Conservation (phyloP, 2,888 invertebrate genomes). For the Kryphioiulus occultus region DNA sequence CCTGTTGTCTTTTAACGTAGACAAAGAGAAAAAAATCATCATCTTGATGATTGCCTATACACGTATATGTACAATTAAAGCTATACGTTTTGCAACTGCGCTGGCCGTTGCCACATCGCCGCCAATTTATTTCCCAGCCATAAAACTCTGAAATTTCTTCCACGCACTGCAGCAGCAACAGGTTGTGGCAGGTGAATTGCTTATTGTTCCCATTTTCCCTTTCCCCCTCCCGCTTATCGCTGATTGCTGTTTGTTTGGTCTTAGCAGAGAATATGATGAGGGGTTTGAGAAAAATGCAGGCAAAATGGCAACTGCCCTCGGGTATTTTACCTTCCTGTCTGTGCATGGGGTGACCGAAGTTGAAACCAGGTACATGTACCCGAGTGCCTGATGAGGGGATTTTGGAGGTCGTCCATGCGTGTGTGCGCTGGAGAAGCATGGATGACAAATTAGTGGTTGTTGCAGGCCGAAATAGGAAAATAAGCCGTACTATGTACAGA, state of each 20-base stretch:
- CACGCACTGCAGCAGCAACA: background rate
- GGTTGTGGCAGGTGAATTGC: conserved; percentile 47
- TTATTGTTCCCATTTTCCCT: conserved; percentile 32
- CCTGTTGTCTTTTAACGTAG: background rate
- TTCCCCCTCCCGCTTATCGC: background rate
- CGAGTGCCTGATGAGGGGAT: conserved; percentile 6
- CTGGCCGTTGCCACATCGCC: background rate
- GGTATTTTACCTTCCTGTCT: conserved; percentile 44
- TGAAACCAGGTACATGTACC: too few relatives aligned
- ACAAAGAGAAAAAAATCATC: background rate
- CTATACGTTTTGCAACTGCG: background rate
- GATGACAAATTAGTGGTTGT: background rate
- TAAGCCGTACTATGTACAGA: background rate
- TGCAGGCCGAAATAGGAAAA: background rate
- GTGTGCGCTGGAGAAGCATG: background rate
- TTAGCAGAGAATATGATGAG: conserved; percentile 29
- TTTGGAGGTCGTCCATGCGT: background rate
- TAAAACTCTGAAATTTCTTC: background rate
- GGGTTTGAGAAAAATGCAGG: conserved; percentile 18
- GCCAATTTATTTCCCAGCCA: background rate
- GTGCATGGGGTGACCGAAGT: background rate
- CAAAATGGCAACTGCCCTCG: conserved; percentile 39
- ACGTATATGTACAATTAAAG: background rate
- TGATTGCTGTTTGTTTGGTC: conserved; percentile 17
- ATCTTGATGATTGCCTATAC: background rate